phyloP scores from a whole-genome alignment of 2,113 vertebrate genomes.

The Arvicanthis niloticus region DNA sequence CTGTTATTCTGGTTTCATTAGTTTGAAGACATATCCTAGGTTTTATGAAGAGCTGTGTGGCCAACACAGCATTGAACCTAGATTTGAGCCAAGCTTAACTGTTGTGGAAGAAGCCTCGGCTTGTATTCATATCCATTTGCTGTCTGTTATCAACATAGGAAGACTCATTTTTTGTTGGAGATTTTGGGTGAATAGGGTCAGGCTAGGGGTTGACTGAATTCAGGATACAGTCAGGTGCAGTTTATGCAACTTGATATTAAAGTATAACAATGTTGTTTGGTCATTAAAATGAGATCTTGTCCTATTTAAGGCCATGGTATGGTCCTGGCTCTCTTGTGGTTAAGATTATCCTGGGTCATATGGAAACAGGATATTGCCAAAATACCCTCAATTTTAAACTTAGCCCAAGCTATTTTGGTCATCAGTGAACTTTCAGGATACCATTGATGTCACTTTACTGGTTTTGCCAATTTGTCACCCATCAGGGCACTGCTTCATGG shows the following conservation, averaged over 20 bases:
- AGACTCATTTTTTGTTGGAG: background rate
- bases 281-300: too few species aligned
- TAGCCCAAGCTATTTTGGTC: too few species aligned
- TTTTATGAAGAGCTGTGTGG: background rate
- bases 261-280: background rate
- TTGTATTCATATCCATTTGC: background rate
- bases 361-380: too few species aligned
- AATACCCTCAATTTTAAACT: too few species aligned
- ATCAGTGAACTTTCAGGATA: too few species aligned
- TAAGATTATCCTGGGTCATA: too few species aligned
- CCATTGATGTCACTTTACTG: too few species aligned
- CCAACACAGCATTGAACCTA: background rate
- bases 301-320: too few species aligned
- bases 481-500: too few species aligned
- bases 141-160: background rate
- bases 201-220: background rate
- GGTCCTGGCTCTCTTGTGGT: too few species aligned
- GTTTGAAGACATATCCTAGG: background rate
- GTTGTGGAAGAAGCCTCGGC: background rate
- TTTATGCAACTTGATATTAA: background rate
- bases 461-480: too few species aligned
- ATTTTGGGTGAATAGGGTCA: background rate
- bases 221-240: background rate
- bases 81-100: background rate
- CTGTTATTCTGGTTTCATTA: background rate